Evolutionary conservation across 2,888 invertebrate species (phyloP).

Genomic region (Tanytarsus gracilentus): DNA sequence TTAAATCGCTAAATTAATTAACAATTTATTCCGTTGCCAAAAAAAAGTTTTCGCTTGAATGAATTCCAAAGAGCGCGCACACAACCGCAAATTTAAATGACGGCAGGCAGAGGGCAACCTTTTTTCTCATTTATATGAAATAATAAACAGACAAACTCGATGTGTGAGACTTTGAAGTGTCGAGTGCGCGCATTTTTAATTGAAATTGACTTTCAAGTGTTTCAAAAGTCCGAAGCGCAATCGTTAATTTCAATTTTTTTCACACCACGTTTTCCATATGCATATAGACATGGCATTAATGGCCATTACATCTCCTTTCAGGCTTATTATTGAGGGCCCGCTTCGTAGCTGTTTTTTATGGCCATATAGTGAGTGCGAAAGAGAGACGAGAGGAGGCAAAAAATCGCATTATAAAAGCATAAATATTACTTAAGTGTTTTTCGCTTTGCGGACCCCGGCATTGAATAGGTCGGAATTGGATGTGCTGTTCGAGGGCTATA

Average conservation of each 20-base stretch:
- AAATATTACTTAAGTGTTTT: conserved; percentile 13
- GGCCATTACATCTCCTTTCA: conserved; percentile 11
- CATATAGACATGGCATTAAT: conserved; percentile 11
- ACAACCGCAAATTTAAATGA: too few species aligned
- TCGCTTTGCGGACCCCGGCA: too few species aligned
- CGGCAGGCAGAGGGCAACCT: background rate
- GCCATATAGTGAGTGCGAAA: too few species aligned
- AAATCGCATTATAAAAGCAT: conserved; percentile 15
- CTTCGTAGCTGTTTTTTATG: background rate
- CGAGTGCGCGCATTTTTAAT: too few species aligned
- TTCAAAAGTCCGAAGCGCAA: too few species aligned
- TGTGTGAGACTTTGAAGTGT: too few species aligned
- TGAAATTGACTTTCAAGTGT: too few species aligned
- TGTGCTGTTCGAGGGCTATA: background rate
- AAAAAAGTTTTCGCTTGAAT: conserved; percentile 2
- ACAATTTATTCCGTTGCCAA: conserved; percentile 12
- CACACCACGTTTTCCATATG: conserved; percentile 12
- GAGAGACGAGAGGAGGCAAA: too few species aligned
- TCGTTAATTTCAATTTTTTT: conserved; percentile 4
- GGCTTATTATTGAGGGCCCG: conserved; percentile 7
- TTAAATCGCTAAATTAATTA: conserved; percentile 14
- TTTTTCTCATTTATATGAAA: conserved; percentile 7
- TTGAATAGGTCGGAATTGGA: too few species aligned
- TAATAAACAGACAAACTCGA: too few species aligned
- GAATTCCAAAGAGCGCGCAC: background rate